Conservation (phyloP, 2,113 vertebrate genomes). For the Ploceus nigricollis region DNA sequence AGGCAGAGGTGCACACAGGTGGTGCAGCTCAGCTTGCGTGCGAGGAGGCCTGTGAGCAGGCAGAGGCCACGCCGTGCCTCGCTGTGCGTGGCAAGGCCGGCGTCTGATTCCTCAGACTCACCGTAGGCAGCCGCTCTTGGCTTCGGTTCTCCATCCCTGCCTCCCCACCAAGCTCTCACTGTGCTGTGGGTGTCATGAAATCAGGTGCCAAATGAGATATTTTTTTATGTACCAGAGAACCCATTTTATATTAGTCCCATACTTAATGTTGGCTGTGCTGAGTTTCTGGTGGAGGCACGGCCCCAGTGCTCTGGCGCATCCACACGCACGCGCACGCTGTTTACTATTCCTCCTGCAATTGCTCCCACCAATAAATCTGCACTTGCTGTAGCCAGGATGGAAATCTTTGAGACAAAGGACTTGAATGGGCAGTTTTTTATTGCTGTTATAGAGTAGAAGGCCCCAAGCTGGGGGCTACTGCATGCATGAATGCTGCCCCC, state of each 20-base stretch:
- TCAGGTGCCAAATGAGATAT: not conserved
- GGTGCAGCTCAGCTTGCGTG: not conserved
- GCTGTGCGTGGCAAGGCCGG: not conserved
- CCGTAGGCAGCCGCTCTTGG: not conserved
- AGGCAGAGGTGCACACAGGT: not conserved
- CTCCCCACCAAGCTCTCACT: not conserved
- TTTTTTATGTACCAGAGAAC: not conserved
- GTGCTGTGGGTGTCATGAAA: not conserved
- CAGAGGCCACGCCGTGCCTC: not conserved
- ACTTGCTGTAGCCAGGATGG: constrained; percentile 47
- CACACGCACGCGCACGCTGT: not conserved
- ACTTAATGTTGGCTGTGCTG: not conserved
- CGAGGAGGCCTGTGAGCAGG: not conserved
- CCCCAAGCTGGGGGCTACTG: constrained; percentile 17
- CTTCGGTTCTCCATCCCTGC: not conserved
- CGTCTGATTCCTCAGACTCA: not conserved
- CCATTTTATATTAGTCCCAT: not conserved
- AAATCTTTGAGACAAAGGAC: constrained; percentile 60
- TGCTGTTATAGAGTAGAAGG: constrained; percentile 35
- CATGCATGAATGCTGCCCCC: constrained; percentile 16
- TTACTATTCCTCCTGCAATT: constrained; percentile 32
- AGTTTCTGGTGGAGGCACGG: not conserved
- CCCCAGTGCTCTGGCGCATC: not conserved
- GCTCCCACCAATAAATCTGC: constrained; percentile 50
- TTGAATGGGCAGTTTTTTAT: constrained; percentile 51